These are phyloP conservation scores for Subacronicta megacephala DNA, from an alignment of 2,888 invertebrate species.

Conservation along the genomic window DNA sequence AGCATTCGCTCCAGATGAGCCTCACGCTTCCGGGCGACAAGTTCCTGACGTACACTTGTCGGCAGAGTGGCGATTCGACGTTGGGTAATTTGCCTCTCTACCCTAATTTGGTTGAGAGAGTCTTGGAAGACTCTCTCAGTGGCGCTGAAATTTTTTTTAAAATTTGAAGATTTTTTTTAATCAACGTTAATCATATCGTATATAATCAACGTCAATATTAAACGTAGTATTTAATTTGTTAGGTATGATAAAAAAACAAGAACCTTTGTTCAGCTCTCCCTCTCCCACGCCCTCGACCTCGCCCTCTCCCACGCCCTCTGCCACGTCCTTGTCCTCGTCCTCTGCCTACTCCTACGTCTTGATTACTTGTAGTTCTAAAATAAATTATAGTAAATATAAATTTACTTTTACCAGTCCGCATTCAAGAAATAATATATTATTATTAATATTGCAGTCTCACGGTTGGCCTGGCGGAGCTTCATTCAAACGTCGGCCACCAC, in stretches of 20 bases:
- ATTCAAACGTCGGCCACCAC: slow-evolving; percentile 1
- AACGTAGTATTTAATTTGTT: neutral
- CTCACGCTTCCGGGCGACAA: slow-evolving; percentile 8
- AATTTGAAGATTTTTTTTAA: neutral
- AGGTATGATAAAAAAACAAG: slow-evolving; percentile 1
- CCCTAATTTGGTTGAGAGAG: neutral
- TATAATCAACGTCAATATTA: no score
- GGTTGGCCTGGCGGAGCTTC: neutral
- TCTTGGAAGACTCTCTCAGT: neutral
- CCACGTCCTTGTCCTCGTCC: neutral
- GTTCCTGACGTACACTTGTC: neutral
- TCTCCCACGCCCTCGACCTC: slow-evolving; percentile 2
- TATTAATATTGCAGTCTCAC: neutral
- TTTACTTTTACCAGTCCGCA: slow-evolving; percentile 1
- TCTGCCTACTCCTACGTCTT: slow-evolving; percentile 4
- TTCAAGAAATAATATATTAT: slow-evolving; percentile 1
- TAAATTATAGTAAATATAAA: slow-evolving; percentile 4
- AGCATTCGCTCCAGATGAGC: slow-evolving; percentile 14
- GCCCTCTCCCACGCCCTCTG: no score
- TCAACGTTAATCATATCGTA: no score
- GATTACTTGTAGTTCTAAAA: slow-evolving; percentile 8
- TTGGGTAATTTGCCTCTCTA: slow-evolving; percentile 8
- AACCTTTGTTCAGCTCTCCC: slow-evolving; percentile 1
- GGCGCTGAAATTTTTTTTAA: no score
- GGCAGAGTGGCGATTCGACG: slow-evolving; percentile 9